Conservation (phyloP, 2,113 vertebrate genomes). For the Semnopithecus entellus region DNA sequence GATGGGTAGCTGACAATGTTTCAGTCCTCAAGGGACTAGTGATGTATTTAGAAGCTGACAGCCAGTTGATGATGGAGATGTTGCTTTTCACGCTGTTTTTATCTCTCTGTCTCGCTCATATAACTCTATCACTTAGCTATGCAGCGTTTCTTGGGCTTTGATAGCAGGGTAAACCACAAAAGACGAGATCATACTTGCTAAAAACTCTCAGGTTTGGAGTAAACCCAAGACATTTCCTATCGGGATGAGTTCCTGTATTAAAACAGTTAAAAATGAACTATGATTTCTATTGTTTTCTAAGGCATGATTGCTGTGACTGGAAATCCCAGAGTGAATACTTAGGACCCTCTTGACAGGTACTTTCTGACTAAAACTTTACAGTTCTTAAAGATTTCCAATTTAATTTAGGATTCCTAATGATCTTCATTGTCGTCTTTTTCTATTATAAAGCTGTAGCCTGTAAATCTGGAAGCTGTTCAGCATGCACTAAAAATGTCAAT, state of each 20-base stretch:
- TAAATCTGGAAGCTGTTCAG: conserved; percentile 49
- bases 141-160: background rate
- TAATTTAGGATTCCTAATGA: conserved; percentile 47
- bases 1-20: background rate
- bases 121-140: background rate
- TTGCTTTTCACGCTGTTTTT: background rate
- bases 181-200: conserved; percentile 15
- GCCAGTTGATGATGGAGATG: background rate
- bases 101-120: background rate
- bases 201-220: conserved; percentile 4
- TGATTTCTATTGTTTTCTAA: conserved; percentile 29
- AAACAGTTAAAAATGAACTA: conserved; percentile 17
- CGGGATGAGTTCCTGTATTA: conserved; percentile 21
- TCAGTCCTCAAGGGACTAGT: background rate
- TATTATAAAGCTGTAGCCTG: background rate
- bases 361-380: background rate
- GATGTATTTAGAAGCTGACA: conserved; percentile 39
- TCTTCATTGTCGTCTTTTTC: conserved; percentile 4
- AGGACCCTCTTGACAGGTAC: background rate
- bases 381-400: conserved; percentile 19
- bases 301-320: background rate
- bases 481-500: conserved; percentile 54
- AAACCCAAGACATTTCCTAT: conserved; percentile 43
- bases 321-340: conserved; percentile 12
- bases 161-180: conserved; percentile 4